These are phyloP conservation scores for Goniozus legneri DNA, from an alignment of 1,140 invertebrate genomes.

Conservation along the genomic window DNA sequence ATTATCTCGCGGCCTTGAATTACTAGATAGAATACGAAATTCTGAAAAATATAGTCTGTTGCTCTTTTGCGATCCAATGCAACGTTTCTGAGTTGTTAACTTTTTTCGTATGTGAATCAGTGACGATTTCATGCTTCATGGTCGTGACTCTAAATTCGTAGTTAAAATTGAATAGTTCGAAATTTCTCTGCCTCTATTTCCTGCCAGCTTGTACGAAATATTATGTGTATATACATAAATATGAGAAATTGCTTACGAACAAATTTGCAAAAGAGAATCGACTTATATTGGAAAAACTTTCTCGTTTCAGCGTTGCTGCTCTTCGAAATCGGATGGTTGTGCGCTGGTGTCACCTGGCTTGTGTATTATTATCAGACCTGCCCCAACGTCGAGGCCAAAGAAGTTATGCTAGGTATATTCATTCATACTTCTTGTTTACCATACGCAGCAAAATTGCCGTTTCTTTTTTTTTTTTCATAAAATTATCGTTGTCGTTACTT, in stretches of 20 bases:
- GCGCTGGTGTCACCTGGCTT: slow-evolving; percentile 74
- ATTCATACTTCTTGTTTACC: too few relatives aligned
- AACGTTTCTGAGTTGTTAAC: too few relatives aligned
- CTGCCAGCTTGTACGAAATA: background rate
- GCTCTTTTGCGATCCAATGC: too few relatives aligned
- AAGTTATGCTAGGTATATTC: slow-evolving; percentile 72
- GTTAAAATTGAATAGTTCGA: background rate
- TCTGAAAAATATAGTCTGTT: too few relatives aligned
- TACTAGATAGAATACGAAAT: too few relatives aligned
- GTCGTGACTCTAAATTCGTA: background rate
- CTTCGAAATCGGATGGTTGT: slow-evolving; percentile 74
- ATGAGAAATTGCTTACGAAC: background rate
- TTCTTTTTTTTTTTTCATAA: too few relatives aligned
- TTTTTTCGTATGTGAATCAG: too few relatives aligned
- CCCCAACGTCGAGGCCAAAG: slow-evolving; percentile 66
- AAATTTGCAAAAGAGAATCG: background rate
- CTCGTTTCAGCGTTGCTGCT: slow-evolving; percentile 67
- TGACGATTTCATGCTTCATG: background rate
- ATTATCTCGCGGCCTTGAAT: too few relatives aligned
- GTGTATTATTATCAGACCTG: slow-evolving; percentile 67
- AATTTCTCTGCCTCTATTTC: too few relatives aligned
- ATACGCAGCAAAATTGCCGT: too few relatives aligned
- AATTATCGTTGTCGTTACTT: background rate
- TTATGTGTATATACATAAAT: background rate
- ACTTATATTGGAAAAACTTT: background rate